Conservation (phyloP, 2,113 vertebrate genomes). For the Antechinus flavipes region DNA sequence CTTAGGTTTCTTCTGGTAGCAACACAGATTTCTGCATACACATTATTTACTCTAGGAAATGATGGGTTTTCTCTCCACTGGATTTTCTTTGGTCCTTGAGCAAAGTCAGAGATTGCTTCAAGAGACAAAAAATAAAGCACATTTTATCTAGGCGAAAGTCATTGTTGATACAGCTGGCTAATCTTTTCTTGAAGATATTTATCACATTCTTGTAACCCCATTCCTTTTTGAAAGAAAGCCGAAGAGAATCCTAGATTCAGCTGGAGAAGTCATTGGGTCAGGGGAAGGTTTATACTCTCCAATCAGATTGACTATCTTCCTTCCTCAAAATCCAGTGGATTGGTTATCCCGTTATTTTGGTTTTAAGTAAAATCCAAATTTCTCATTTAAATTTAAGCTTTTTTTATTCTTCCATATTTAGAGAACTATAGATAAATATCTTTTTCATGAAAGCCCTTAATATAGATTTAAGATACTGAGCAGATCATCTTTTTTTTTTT, state of each 20-base stretch:
- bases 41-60: slow-evolving; percentile 6
- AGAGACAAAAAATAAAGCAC: slow-evolving; percentile 57
- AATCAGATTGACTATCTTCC: neutral
- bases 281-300: neutral
- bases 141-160: slow-evolving; percentile 48
- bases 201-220: neutral
- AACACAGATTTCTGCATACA: neutral
- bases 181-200: neutral
- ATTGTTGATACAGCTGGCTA: neutral
- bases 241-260: slow-evolving; percentile 16
- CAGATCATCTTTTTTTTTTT: neutral
- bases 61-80: slow-evolving; percentile 42
- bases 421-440: neutral
- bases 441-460: neutral
- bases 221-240: slow-evolving; percentile 3
- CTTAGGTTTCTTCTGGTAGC: neutral
- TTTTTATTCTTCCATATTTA: neutral
- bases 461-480: neutral
- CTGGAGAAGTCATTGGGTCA: neutral
- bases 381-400: neutral
- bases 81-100: slow-evolving; percentile 65
- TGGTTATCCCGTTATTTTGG: neutral
- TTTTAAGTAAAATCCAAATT: neutral
- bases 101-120: slow-evolving; percentile 50
- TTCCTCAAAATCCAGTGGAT: neutral